Evolutionary conservation across 2,113 vertebrate species (phyloP), one percentile per base, ranked within the genome.

Genomic region (Ariopsis seemanni): DNA sequence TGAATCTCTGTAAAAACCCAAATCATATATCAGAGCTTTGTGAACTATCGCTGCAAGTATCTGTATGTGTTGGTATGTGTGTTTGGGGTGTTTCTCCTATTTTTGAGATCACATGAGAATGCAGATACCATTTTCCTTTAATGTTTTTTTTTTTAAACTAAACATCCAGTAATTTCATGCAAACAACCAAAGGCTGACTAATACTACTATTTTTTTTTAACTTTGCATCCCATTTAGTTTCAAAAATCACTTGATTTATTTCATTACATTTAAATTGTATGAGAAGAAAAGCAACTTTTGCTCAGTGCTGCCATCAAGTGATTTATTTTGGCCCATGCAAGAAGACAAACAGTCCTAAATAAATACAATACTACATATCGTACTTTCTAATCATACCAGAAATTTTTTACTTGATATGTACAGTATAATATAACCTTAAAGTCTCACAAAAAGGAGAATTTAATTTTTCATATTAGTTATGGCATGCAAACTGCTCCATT

Each of bases 271-370:
- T 57, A 25, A 17, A 27, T 55, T 65, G 74, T 17, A 25, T 53
- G 74, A 58, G 42, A 53, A 50, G 18, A 50, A 42, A 90, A 85
- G 60, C 60, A 15, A 17, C 7, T 80, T 77, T 67, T 88, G 91
- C 88, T 88, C 90, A 89, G 57, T 87, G 86, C 91, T 93, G 89
- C 89, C 87, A 90, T 90, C 94, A 89, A 91, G 93, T 93, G 94
- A 90, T 27, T 1, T 30, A 9, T 22, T 80, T 20, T 22, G 4
- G 55, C 25, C 10, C 5, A 14, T 86, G 85, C 87, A 85, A 50
- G 65, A 42, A 11, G 63, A 57, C 34, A 78, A 85, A 84, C 17
- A 10, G 72, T 78, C 5, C 48, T 78, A 65, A 25, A 53, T 20
- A 71, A 69, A 22, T 25, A 11, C 1, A 57, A 65, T 42, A 42